phyloP scores from a whole-genome alignment of 2,797 vertebrate genomes.

The Aselliscus stoliczkanus region DNA sequence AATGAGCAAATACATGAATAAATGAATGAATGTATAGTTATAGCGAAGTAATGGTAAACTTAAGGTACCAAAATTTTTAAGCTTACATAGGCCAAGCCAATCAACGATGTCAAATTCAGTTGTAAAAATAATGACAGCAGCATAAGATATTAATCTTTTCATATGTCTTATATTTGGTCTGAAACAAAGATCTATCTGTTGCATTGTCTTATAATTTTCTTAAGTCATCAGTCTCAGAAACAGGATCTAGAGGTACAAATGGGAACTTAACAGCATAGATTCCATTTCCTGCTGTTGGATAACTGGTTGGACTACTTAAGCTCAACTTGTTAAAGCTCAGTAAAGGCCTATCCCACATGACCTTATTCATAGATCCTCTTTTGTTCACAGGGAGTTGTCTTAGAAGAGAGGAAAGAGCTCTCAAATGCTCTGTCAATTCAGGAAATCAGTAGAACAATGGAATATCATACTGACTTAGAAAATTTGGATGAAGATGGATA shows the following conservation, averaged over 20 bases:
- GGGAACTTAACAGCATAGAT: background rate
- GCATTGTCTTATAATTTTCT: background rate
- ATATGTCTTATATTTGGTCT: background rate
- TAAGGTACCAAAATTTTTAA: background rate
- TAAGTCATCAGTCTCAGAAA: slow-evolving; percentile 24
- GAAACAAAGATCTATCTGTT: background rate
- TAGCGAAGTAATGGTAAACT: background rate
- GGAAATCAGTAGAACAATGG: background rate
- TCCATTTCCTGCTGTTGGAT: slow-evolving; percentile 51
- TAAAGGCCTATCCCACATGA: background rate
- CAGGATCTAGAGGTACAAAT: slow-evolving; percentile 16
- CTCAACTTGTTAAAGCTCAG: background rate
- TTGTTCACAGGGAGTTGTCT: background rate
- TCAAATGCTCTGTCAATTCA: background rate
- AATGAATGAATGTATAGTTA: background rate
- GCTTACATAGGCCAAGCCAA: background rate
- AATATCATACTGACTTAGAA: background rate
- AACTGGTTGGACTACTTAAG: background rate
- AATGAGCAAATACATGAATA: background rate
- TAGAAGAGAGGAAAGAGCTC: background rate
- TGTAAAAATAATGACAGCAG: background rate
- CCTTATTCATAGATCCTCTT: background rate
- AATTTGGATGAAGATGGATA: slow-evolving; percentile 71
- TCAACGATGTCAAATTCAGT: background rate
- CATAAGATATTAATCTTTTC: background rate